Evolutionary conservation across 2,888 invertebrate species (phyloP), one percentile per base, ranked within the genome.

Genomic region (Diachrysia chrysitis): DNA sequence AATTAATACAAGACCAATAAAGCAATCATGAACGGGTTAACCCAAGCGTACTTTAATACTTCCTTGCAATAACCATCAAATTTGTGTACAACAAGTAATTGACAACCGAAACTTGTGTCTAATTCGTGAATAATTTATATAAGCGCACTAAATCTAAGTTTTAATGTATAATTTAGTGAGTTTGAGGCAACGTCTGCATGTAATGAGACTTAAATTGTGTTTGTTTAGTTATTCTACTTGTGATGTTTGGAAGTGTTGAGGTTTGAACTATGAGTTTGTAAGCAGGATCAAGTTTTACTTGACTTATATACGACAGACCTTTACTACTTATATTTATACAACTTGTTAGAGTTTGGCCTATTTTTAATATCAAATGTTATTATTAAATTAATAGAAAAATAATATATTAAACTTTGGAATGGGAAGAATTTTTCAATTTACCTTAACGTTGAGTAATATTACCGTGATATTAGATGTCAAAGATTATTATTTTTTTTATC

Each of bases 151-250:
- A 69, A 75, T 78, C 65, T 78, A 51, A 60, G 69, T 69, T 75
- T 69, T 62, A 76, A 76, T 74, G 75, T 78, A 66, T 69, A 78
- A 78, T 74, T 76, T 17, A 74, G 78, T 78, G 65, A 76, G 76
- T 78, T 76, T 61, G 57, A 69, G 25, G 75, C 54, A 71, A 29
- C 66, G 71, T 70, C 71, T 76, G 76, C 58, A 51, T 79, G 42
- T 67, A 79, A 76, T 79, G 71, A 66, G 71, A 75, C 62, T 79
- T 75, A 58, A 63, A 76, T 77, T 63, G 65, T 63, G 76, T 79
- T 77, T 71, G 71, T 63, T 48, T 73, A 69, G 58, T 78, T 73
- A 58, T 78, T 62, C 63, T 63, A 32, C 25, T 35, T 73, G 68
- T 78, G 73, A 67, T 73, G 69, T 77, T 73, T 64, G 42, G 29